Evolutionary conservation across 2,888 invertebrate genomes (phyloP), one percentile per base, ranked within the genome.

Genomic region (Caenorhabditis becei): DNA sequence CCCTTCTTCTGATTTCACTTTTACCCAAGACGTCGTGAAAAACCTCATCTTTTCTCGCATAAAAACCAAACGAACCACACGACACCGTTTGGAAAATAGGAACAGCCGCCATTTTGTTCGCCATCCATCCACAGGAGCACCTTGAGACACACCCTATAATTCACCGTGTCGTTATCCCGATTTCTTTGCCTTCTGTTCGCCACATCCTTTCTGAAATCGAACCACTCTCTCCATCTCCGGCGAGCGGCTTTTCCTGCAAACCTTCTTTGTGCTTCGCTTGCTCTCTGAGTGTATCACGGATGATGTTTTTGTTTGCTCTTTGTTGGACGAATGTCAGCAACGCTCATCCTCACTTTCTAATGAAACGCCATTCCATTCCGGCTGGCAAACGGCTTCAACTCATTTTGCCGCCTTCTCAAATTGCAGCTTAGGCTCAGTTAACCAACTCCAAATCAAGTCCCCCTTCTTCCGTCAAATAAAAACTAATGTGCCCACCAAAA

Each of bases 221-320:
- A 56, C 20, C 56, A 24, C 14, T 26, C 23, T 65, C 58, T 35
- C 26, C 14, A 18, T 20, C 18, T 37, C 32, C 20, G 8, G 11
- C 41, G 2, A 7, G 32, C 10, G 4, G 4, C 41, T 14, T 14
- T 41, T 14, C 14, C 41, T 14, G 14, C 74, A 71, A 71, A 63
- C 20, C 71, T 71, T 71, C 71, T 71, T 71, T 71, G 71, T 56
- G 62, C 62, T 71, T 28, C 26, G 44, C 53, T 61, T 61, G 54
- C 53, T 54, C 61, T 54, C 62, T 63, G 32, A 10, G 18, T 32
- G 56, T 56, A 28, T 32, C 56, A 28, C 20, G 28, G 23, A 54
- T 54, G 54, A 56, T 56, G 56, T 56, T 35, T 56, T 56, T 71
- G 71, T 71, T 71, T 71, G 71, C 62, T 71, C 71, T 71, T 47